These are phyloP conservation scores for Aleadryas rufinucha DNA, from an alignment of 2,113 vertebrate species.

Conservation along the genomic window DNA sequence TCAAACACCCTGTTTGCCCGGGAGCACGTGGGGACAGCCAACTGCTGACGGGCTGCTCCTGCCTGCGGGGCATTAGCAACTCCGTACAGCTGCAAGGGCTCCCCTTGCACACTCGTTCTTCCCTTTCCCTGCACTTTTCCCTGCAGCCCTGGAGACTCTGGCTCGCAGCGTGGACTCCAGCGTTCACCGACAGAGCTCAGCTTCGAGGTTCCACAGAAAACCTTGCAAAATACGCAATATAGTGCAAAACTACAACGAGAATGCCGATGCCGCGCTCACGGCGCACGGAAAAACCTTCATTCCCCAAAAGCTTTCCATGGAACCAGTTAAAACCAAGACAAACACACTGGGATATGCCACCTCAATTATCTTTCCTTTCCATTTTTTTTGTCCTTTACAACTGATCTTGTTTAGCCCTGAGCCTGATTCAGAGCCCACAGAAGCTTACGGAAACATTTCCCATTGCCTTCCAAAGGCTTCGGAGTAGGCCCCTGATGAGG, in stretches of 20 bases:
- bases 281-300: neutral
- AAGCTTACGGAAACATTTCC: neutral
- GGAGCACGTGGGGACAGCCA: neutral
- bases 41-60: neutral
- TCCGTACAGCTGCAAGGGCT: neutral
- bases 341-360: neutral
- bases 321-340: neutral
- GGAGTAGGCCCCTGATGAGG: neutral
- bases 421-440: neutral
- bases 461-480: neutral
- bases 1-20: neutral
- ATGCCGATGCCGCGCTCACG: neutral
- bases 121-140: neutral
- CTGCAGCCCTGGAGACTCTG: neutral
- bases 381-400: neutral
- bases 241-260: slow-evolving; percentile 67
- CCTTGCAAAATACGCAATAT: slow-evolving; percentile 13
- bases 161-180: neutral
- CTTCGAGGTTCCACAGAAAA: neutral
- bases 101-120: neutral
- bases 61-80: neutral
- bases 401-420: neutral
- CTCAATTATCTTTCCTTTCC: neutral
- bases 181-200: neutral
- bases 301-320: slow-evolving; percentile 9